These are phyloP conservation scores for Minunthozetes semirufus DNA, from an alignment of 2,888 invertebrate species.

Conservation along the genomic window DNA sequence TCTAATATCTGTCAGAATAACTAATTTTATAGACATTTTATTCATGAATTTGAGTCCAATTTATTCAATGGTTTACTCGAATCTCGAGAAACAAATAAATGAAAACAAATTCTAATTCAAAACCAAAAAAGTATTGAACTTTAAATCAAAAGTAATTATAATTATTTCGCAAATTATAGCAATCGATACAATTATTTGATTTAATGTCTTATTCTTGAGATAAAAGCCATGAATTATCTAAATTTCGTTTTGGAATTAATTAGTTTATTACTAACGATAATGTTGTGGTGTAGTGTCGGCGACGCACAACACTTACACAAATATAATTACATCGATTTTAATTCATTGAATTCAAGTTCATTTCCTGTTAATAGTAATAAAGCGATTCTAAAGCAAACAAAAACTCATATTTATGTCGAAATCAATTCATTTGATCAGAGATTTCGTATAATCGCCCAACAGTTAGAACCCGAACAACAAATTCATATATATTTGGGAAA, in stretches of 20 bases:
- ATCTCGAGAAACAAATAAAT: too few relatives aligned
- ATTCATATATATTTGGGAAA: not conserved
- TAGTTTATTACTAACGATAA: not conserved
- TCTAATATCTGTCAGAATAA: too few relatives aligned
- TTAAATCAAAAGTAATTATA: too few relatives aligned
- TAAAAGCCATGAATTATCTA: not conserved
- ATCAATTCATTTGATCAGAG: not conserved
- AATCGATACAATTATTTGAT: not conserved
- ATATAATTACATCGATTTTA: not conserved
- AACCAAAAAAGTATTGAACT: too few relatives aligned
- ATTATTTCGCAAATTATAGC: not conserved
- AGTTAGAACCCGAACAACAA: not conserved
- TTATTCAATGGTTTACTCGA: too few relatives aligned
- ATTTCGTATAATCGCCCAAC: not conserved
- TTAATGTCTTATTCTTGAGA: not conserved
- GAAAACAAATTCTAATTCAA: too few relatives aligned
- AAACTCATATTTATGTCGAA: not conserved
- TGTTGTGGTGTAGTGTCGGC: not conserved
- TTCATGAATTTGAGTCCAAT: too few relatives aligned
- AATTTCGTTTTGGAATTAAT: not conserved
- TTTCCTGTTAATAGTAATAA: not conserved
- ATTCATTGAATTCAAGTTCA: constrained; percentile 7
- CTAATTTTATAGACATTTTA: too few relatives aligned
- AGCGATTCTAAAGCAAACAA: not conserved
- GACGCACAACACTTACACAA: not conserved